These are phyloP conservation scores for Leptinotarsa lineolata DNA, from an alignment of 1,140 invertebrate genomes.

Conservation along the genomic window DNA sequence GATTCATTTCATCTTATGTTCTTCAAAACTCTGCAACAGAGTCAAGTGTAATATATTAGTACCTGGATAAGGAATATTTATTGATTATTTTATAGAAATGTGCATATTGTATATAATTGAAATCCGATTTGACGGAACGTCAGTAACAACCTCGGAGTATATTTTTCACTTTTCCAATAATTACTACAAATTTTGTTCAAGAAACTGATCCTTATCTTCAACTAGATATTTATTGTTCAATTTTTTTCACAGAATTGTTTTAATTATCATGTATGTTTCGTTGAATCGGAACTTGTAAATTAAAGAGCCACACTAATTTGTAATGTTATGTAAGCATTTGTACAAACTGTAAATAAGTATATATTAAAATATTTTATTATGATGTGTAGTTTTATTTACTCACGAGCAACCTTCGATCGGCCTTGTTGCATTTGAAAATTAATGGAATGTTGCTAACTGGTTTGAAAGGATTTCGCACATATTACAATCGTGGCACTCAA, in stretches of 20 bases:
- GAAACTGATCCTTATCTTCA: neutral
- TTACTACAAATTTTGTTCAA: too few species aligned
- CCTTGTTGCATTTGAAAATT: too few species aligned
- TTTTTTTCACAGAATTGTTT: neutral
- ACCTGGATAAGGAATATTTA: constrained; percentile 53
- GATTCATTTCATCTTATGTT: too few species aligned
- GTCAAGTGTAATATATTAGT: constrained; percentile 52
- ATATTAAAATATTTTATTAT: constrained; percentile 51
- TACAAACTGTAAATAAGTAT: constrained; percentile 46
- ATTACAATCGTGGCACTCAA: too few species aligned
- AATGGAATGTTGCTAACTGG: too few species aligned
- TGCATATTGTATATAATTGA: constrained; percentile 49
- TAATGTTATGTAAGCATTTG: constrained; percentile 46
- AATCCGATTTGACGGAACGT: constrained; percentile 20
- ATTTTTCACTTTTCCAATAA: too few species aligned
- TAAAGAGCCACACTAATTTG: constrained; percentile 31
- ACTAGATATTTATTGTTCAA: neutral
- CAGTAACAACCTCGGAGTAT: neutral
- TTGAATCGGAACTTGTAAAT: constrained; percentile 27
- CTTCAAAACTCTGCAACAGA: constrained; percentile 27
- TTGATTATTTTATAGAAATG: constrained; percentile 40
- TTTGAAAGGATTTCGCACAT: too few species aligned
- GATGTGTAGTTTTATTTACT: constrained; percentile 27
- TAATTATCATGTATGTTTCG: neutral
- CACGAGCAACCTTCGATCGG: too few species aligned